Percentiles rank a stretch among this genome's conserved stretches.
These are phyloP conservation scores for Drosophila pandora DNA, from an alignment of 1,140 invertebrate species.

Conservation along the genomic window DNA sequence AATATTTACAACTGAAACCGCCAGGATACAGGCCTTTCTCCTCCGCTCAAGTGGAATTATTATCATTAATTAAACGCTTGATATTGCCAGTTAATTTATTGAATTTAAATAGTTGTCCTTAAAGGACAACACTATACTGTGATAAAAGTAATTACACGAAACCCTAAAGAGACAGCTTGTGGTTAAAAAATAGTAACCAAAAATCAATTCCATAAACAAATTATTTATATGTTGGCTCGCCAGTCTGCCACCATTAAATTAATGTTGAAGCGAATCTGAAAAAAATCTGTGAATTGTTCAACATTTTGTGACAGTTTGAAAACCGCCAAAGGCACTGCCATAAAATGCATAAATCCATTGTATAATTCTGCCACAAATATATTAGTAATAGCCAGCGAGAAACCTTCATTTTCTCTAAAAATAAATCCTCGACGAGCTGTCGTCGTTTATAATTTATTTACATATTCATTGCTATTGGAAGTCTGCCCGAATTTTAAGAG, in stretches of 20 bases:
- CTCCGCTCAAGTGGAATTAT: constrained; percentile 45
- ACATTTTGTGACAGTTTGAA: constrained; percentile 32
- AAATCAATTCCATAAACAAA: background rate
- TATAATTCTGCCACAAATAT: constrained; percentile 19
- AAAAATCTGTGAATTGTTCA: constrained; percentile 26
- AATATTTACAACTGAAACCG: constrained; percentile 55
- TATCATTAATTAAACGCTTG: constrained; percentile 67
- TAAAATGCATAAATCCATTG: constrained; percentile 31
- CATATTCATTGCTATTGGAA: constrained; percentile 27
- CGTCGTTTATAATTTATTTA: constrained; percentile 37
- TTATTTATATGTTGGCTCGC: background rate
- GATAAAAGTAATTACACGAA: constrained; percentile 3
- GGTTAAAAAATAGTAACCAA: background rate
- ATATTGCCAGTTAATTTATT: constrained; percentile 40
- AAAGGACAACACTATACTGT: background rate
- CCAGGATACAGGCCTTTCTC: background rate
- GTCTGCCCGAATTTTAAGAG: constrained; percentile 20
- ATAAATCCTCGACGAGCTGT: constrained; percentile 18
- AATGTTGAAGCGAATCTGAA: constrained; percentile 4
- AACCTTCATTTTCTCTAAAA: constrained; percentile 6
- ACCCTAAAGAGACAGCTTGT: background rate
- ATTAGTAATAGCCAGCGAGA: constrained; percentile 2
- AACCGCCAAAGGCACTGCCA: constrained; percentile 7
- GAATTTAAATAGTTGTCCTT: constrained; percentile 36
- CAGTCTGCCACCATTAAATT: constrained; percentile 9